phyloP scores from a whole-genome alignment of 2,888 invertebrate species.

The Xestia ashworthii region DNA sequence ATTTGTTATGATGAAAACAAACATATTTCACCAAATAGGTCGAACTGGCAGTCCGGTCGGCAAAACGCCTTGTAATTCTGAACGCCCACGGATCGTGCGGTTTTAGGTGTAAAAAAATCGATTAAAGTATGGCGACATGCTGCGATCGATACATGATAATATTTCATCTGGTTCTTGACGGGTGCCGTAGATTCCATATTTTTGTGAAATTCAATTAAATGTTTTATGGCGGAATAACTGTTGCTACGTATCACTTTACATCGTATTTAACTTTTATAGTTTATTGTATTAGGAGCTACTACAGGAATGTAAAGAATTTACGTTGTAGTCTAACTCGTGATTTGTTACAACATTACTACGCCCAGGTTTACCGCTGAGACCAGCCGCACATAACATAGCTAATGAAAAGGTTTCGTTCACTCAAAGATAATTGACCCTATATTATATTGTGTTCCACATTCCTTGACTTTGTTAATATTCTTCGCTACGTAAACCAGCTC shows the following conservation, averaged over 20 bases:
- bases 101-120: constrained; percentile 91
- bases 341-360: constrained; percentile 30
- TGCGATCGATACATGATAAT: constrained; percentile 89
- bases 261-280: constrained; percentile 78
- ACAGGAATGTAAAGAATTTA: constrained; percentile 75
- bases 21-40: constrained; percentile 87
- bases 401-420: constrained; percentile 12
- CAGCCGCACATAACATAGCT: constrained; percentile 7
- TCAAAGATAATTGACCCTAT: constrained; percentile 3
- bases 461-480: background rate
- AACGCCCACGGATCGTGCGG: constrained; percentile 88
- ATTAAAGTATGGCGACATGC: constrained; percentile 90
- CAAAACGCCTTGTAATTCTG: constrained; percentile 88
- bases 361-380: constrained; percentile 1
- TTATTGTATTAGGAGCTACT: constrained; percentile 75
- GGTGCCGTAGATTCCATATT: constrained; percentile 85
- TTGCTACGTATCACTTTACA: constrained; percentile 85
- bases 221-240: constrained; percentile 84
- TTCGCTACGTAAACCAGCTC: background rate
- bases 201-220: constrained; percentile 89
- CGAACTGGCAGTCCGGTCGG: constrained; percentile 81
- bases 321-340: constrained; percentile 57
- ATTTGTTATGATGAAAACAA: constrained; percentile 87
- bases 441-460: background rate
- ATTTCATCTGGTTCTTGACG: constrained; percentile 86